phyloP scores from a whole-genome alignment of 2,113 vertebrate species.

The Dipodomys merriami region DNA sequence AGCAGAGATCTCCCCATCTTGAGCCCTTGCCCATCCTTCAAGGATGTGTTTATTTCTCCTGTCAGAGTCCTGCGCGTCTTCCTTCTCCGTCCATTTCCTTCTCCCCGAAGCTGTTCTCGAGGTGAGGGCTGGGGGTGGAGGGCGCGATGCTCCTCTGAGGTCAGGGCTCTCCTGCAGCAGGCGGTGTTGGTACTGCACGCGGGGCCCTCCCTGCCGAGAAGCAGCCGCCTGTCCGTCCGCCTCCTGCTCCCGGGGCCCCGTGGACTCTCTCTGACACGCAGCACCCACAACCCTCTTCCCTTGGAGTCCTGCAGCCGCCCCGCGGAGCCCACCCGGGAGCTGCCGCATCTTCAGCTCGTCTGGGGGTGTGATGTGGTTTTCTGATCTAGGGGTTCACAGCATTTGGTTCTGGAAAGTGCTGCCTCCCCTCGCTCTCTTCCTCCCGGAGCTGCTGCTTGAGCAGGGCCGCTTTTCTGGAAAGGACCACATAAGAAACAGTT shows the following conservation, averaged over 20 bases:
- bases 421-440: not conserved
- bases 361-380: not conserved
- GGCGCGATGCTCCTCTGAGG: too few species aligned
- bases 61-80: not conserved
- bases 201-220: not conserved
- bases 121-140: not conserved
- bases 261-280: not conserved
- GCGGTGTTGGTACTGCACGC: not conserved
- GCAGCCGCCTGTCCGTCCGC: not conserved
- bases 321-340: too few species aligned
- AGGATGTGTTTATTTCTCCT: not conserved
- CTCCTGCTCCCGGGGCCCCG: not conserved
- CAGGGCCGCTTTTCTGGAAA: not conserved
- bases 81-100: not conserved
- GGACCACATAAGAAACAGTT: not conserved
- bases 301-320: not conserved
- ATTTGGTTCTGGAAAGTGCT: not conserved
- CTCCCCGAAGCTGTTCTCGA: too few species aligned
- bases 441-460: not conserved
- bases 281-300: not conserved
- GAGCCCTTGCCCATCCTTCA: not conserved
- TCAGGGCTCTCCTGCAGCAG: not conserved
- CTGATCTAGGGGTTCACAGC: not conserved
- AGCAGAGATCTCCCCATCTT: not conserved
- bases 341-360: not conserved